Base-by-base conservation (phyloP, 2,797 vertebrate species). In the Neosalanx taihuensis region DNA sequence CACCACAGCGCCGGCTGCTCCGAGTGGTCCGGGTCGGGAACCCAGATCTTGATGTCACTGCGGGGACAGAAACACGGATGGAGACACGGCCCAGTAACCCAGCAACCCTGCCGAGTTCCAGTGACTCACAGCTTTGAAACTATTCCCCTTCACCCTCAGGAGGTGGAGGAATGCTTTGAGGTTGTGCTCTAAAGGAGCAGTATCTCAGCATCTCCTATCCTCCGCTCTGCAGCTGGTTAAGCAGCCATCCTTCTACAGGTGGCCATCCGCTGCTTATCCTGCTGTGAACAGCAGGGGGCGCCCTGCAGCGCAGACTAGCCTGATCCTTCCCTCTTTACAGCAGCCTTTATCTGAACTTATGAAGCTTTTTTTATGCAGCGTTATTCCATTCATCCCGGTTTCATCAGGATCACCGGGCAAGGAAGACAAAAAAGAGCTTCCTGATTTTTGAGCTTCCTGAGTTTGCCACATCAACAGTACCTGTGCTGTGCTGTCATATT, bases 1-100 rank as follows among this genome's bases (percentile, higher is more conserved):
- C 97, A 99, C 97, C 97, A 99, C 63, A 96, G 89, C 0, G 95
- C 93, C 75, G 98, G 97, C 70, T 97, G 93, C 85, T 99, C 98
- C 6, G 97, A 98, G 81, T 97, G 94, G 83, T 99, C 98, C 51
- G 95, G 95, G 71, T 99, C 97, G 59, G 98, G 98, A 73, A 99
- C 94, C 95, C 96, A 97, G 88, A 98, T 94, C 87, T 97, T 95
- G 82, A 98, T 93, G 86, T 96, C 97, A 90, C 98, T 99, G 78
- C 23, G 23, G 77, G 64, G 64, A 79, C 46, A 61, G 67, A 60
- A 70, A 63, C 20, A 51, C 64, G n/a, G 49, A 17, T 12, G 46
- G 23, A 60, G 12, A 41, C n/a, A 23, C 41, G 31, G 41, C 5
- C 5, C 5, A 2, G 41, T 26, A 26, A 26, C 23, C 23, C 23